Percentiles rank a stretch among this genome's conserved stretches.
phyloP scores from a whole-genome alignment of 2,113 vertebrate genomes.

The Rhegmatorhina hoffmannsi region DNA sequence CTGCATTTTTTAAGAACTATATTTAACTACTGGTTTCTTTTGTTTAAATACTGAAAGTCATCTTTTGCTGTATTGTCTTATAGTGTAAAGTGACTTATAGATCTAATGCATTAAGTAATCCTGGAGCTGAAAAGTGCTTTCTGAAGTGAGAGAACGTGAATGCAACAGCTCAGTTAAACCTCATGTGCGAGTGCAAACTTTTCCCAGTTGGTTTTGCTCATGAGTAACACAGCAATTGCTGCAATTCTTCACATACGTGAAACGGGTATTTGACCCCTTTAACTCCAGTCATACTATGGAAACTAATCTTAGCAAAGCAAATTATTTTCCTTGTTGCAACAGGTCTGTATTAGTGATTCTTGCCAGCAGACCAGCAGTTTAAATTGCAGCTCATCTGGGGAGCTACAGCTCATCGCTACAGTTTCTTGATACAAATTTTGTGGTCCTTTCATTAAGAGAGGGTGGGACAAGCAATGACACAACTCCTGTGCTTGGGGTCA shows the following conservation, averaged over 20 bases:
- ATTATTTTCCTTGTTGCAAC: background rate
- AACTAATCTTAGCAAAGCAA: background rate
- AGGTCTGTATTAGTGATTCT: background rate
- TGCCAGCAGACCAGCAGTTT: background rate
- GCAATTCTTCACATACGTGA: background rate
- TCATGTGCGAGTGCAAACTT: background rate
- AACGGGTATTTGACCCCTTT: background rate
- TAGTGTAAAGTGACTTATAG: background rate
- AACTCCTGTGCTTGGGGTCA: background rate
- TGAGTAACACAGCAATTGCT: background rate
- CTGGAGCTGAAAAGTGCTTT: background rate
- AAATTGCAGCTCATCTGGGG: background rate
- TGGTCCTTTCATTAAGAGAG: background rate
- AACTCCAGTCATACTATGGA: background rate
- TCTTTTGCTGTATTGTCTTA: background rate
- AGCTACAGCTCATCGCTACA: background rate
- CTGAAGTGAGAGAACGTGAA: background rate
- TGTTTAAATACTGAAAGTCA: background rate
- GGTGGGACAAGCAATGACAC: background rate
- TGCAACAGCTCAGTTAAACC: background rate
- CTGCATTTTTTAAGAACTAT: background rate
- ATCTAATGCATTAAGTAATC: background rate
- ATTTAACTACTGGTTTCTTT: background rate
- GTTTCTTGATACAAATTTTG: accelerated
- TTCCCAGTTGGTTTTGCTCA: background rate